Conservation (phyloP, 64 coral and sea anemone species). For the Stichodactyla mertensii region DNA sequence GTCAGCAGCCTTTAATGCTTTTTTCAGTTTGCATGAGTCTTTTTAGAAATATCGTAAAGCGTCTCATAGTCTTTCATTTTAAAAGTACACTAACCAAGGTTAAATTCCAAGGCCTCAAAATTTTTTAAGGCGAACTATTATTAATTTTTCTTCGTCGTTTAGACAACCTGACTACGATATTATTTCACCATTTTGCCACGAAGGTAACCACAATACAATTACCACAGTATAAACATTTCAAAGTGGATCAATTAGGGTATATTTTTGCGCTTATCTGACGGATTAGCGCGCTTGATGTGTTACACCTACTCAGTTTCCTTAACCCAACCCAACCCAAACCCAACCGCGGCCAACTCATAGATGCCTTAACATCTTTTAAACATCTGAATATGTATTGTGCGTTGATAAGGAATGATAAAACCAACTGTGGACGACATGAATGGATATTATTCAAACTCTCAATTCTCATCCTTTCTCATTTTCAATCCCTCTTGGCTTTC, state of each 20-base stretch:
- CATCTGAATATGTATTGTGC: not conserved
- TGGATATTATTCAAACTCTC: not conserved
- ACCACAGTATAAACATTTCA: not conserved
- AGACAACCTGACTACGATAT: not conserved
- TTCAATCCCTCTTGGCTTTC: not conserved
- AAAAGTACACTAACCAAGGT: too few relatives aligned
- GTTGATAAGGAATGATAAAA: not conserved
- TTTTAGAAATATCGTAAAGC: too few relatives aligned
- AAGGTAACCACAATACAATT: not conserved
- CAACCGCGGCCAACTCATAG: not conserved
- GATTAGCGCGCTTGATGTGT: not conserved
- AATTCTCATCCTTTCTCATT: not conserved
- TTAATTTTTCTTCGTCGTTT: not conserved
- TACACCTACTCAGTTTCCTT: not conserved
- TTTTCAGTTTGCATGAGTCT: too few relatives aligned
- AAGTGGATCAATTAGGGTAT: not conserved
- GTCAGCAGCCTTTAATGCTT: too few relatives aligned
- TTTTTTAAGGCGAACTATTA: too few relatives aligned
- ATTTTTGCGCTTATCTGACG: not conserved
- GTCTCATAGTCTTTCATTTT: too few relatives aligned
- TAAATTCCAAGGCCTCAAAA: not conserved
- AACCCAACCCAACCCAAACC: constrained; percentile 1
- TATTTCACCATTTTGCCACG: not conserved
- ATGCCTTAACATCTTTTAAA: not conserved
- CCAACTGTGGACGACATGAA: not conserved